phyloP scores from a whole-genome alignment of 2,888 invertebrate species.

The Hydriomena furcata region DNA sequence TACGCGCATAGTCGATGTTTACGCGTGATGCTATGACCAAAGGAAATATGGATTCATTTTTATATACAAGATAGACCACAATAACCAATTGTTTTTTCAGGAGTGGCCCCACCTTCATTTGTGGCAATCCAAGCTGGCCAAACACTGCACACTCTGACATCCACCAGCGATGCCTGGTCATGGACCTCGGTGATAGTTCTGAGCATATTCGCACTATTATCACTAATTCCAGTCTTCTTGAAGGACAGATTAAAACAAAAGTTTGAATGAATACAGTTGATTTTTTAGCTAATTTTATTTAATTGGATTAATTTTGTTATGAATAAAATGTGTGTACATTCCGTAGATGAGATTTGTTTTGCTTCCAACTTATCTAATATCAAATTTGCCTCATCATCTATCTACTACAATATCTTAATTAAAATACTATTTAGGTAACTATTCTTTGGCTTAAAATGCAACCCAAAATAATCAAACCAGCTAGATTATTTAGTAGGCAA shows the following conservation, averaged over 20 bases:
- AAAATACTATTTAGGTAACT: neutral
- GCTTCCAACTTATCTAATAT: no score
- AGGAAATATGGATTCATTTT: no score
- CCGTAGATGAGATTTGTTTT: conserved; percentile 44
- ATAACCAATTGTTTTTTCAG: conserved; percentile 66
- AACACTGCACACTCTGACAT: conserved; percentile 96
- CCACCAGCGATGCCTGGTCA: conserved; percentile 93
- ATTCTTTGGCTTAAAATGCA: neutral
- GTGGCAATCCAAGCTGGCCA: conserved; percentile 99
- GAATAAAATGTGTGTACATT: conserved; percentile 69
- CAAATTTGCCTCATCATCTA: no score
- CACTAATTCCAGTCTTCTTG: conserved; percentile 94
- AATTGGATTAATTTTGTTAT: conserved; percentile 39
- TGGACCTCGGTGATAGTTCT: conserved; percentile 93
- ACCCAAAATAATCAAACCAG: no score
- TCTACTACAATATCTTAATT: neutral
- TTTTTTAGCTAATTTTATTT: conserved; percentile 64
- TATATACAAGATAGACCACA: no score
- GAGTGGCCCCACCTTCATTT: conserved; percentile 98
- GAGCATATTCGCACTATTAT: conserved; percentile 90
- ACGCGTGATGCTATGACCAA: no score
- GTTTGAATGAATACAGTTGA: conserved; percentile 84
- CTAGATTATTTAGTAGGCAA: no score
- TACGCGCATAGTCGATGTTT: no score
- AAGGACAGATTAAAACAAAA: conserved; percentile 91